Evolutionary conservation across 2,888 invertebrate genomes (phyloP).

Genomic region (Cephonodes hylas): DNA sequence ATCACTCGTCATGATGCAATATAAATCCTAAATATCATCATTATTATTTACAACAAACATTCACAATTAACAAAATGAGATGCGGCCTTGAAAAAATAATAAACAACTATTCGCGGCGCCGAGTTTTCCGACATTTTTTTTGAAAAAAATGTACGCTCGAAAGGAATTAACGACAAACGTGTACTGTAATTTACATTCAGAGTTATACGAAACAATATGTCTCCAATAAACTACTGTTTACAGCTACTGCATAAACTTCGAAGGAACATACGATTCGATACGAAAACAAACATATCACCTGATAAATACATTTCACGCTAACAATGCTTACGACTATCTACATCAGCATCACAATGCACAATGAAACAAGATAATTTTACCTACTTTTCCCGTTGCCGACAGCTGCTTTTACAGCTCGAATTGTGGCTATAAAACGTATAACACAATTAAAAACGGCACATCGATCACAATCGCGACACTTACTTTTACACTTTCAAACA

Average conservation of each 20-base stretch:
- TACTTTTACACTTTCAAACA: neutral
- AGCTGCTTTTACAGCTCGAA: conserved; percentile 24
- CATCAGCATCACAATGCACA: neutral
- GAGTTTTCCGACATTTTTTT: too few relatives aligned
- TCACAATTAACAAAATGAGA: too few relatives aligned
- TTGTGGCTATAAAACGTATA: conserved; percentile 29
- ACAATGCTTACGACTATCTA: neutral
- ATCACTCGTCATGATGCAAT: too few relatives aligned
- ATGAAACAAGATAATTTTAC: conserved; percentile 14
- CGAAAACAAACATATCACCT: neutral
- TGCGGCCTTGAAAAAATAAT: too few relatives aligned
- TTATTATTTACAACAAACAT: too few relatives aligned
- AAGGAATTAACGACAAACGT: too few relatives aligned
- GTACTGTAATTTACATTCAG: too few relatives aligned
- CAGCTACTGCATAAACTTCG: neutral
- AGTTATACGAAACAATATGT: neutral
- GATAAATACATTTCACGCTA: neutral
- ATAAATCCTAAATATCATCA: too few relatives aligned
- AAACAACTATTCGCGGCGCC: too few relatives aligned
- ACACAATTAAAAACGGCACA: neutral
- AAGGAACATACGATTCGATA: neutral
- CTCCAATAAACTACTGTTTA: neutral
- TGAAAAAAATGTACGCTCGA: too few relatives aligned
- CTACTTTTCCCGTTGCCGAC: conserved; percentile 17
- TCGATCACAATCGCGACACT: neutral